Evolutionary conservation across 2,113 vertebrate species (phyloP).

Genomic region (Platichthys flesus): DNA sequence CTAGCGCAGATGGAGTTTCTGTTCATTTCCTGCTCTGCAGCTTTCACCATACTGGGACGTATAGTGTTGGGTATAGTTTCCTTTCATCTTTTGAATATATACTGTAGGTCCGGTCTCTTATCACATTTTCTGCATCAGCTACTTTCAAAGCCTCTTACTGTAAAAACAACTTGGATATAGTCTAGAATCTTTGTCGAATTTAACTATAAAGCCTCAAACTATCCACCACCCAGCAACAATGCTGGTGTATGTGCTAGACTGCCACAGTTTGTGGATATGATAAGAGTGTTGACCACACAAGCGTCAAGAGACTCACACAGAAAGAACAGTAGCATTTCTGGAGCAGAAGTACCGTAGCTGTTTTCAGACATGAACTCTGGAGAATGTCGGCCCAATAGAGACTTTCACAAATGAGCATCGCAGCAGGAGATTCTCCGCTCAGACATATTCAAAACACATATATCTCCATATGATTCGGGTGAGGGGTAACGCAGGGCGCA

Average conservation of each 20-base stretch:
- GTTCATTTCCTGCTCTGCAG: constrained; percentile 9
- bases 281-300: too few relatives aligned
- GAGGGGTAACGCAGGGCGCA: too few relatives aligned
- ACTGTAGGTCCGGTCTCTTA: neutral
- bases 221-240: neutral
- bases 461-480: too few relatives aligned
- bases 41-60: neutral
- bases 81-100: neutral
- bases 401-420: too few relatives aligned
- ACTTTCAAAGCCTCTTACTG: neutral
- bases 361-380: too few relatives aligned
- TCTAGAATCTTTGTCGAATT: neutral
- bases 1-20: constrained; percentile 22
- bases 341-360: neutral
- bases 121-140: neutral
- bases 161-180: neutral
- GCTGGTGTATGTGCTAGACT: neutral
- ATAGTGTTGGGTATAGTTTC: neutral
- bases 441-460: too few relatives aligned
- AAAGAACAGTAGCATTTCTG: neutral
- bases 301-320: too few relatives aligned
- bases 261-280: neutral
- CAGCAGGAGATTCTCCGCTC: too few relatives aligned
- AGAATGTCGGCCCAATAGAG: too few relatives aligned
- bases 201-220: neutral